Base-by-base conservation (phyloP, 2,888 invertebrate species). In the Plebejus anna region DNA sequence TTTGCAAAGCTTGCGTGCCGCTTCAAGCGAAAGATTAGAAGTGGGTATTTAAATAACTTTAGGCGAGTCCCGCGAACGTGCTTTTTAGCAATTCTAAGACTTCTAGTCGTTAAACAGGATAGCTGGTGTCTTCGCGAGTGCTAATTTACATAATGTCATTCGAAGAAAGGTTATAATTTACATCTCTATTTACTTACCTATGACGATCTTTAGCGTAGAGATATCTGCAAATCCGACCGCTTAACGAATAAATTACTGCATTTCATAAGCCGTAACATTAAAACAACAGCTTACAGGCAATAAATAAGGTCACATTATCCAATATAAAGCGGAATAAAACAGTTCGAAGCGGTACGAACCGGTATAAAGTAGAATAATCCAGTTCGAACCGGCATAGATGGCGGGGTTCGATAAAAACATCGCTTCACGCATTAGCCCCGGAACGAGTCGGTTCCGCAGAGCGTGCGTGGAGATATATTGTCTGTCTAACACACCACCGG, bases 401-500 rank as follows among this genome's bases (percentile, higher is more conserved):
- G 72, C 59, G 42, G 61, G 72, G 72, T 76, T 59, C 72, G 76
- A 76, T 76, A 76, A 72, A 76, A 76, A 72, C 72, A 70, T 76
- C 70, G 76, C 71, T 79, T 79, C 79, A 82, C 83, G 82, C 83
- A 84, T 82, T 81, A 83, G 84, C 83, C 81, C 84, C 87, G 87
- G 88, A 89, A 86, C 83, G 77, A 78, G 66, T 77, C 77, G 79
- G 84, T 84, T 85, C 84, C 86, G 84, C 82, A 83, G 81, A 87
- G 86, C 87, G 90, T 94, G 93, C 92, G 93, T 92, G 91, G 89
- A 91, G 87, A 90, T 91, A 90, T 91, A 92, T 91, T 91, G 90
- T 90, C 91, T 86, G 83, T 90, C 91, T 90, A 87, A 83, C 81
- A 83, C 81, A 82, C 85, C 84, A 84, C 81, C 59, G 82, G 88